Conservation (phyloP, 92 coral and sea anemone species). For the Heteractis magnifica region DNA sequence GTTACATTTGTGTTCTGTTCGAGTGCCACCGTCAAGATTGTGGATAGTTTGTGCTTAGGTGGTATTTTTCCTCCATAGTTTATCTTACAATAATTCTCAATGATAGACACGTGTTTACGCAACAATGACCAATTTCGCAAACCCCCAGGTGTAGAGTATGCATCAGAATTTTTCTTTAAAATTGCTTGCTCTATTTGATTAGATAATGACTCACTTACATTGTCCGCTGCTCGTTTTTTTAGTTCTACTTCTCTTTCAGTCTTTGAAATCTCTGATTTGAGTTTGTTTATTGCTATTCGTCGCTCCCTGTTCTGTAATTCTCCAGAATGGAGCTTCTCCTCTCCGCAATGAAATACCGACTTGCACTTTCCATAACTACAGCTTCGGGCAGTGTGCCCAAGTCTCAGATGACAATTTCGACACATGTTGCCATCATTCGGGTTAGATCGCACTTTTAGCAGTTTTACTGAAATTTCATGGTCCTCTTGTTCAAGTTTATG, state of each 20-base stretch:
- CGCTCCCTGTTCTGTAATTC: constrained; percentile 38
- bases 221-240: constrained; percentile 21
- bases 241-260: constrained; percentile 40
- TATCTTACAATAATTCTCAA: constrained; percentile 47
- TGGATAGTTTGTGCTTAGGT: constrained; percentile 34
- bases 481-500: constrained; percentile 29
- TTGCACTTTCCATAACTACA: constrained; percentile 33
- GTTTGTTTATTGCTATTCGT: constrained; percentile 27
- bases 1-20: constrained; percentile 15
- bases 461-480: constrained; percentile 14
- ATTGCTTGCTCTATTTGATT: constrained; percentile 37
- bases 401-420: not conserved
- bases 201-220: constrained; percentile 38
- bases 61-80: constrained; percentile 37
- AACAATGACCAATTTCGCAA: constrained; percentile 49
- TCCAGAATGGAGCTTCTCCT: constrained; percentile 47
- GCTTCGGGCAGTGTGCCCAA: constrained; percentile 38
- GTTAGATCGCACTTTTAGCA: not conserved
- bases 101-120: constrained; percentile 41
- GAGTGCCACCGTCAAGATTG: constrained; percentile 34
- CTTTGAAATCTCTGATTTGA: constrained; percentile 45
- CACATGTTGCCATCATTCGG: not conserved
- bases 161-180: constrained; percentile 29
- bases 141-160: constrained; percentile 30
- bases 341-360: constrained; percentile 40